phyloP scores from a whole-genome alignment of 2,797 vertebrate genomes.

The Spondyliosoma cantharus region DNA sequence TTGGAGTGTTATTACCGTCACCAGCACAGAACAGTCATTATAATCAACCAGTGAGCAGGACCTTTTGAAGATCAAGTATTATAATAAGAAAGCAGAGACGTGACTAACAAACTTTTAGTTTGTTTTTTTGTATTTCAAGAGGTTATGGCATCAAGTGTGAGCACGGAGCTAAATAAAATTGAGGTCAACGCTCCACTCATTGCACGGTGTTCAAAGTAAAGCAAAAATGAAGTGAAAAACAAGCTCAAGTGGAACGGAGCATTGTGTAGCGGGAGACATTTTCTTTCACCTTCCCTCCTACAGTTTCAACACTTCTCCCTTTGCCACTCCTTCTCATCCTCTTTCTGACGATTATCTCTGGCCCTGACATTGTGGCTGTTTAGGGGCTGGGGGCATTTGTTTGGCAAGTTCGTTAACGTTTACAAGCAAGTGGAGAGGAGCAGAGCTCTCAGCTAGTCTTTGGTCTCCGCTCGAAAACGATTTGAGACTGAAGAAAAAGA shows the following conservation, averaged over 20 bases:
- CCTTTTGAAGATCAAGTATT: neutral
- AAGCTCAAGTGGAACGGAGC: neutral
- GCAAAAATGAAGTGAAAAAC: neutral
- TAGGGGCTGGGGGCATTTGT: constrained; percentile 28
- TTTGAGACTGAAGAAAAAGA: constrained; percentile 5
- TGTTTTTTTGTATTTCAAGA: neutral
- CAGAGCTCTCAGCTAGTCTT: constrained; percentile 13
- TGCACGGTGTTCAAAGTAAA: neutral
- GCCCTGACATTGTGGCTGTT: constrained; percentile 1
- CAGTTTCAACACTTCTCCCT: neutral
- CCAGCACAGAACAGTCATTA: constrained; percentile 11
- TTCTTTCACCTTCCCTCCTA: neutral
- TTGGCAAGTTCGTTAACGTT: constrained; percentile 1
- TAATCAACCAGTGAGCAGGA: neutral
- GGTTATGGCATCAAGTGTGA: neutral
- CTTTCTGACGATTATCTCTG: neutral
- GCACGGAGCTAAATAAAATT: neutral
- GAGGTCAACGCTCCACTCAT: neutral
- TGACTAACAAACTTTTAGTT: too few species aligned
- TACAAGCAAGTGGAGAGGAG: neutral
- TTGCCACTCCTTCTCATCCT: constrained; percentile 1
- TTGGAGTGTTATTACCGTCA: constrained; percentile 28
- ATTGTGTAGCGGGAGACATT: neutral
- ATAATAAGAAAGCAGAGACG: neutral
- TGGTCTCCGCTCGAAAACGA: neutral